Conservation (phyloP, 2,113 vertebrate species). For the Tringa solitaria region DNA sequence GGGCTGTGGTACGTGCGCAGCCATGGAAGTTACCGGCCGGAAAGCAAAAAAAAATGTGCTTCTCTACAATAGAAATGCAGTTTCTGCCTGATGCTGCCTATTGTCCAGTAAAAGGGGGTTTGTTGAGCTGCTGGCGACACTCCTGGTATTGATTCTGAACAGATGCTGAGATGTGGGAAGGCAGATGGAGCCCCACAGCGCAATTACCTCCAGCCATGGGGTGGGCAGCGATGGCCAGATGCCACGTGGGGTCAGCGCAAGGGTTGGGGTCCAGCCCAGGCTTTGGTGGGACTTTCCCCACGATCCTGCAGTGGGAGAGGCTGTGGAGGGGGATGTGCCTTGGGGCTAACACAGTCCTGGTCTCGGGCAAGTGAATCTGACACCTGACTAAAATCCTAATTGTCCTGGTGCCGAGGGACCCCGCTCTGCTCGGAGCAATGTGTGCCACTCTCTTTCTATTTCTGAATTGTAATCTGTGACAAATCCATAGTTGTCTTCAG, state of each 20-base stretch:
- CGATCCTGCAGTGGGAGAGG: background rate
- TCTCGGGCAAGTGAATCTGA: background rate
- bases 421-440: background rate
- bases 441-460: background rate
- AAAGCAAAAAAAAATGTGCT: background rate
- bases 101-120: background rate
- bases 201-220: background rate
- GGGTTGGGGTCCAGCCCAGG: background rate
- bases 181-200: slow-evolving; percentile 15
- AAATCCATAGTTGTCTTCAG: background rate
- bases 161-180: background rate
- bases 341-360: background rate
- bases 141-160: background rate
- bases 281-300: fast-evolving
- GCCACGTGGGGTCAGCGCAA: background rate
- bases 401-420: background rate
- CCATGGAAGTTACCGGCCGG: background rate
- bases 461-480: background rate
- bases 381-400: background rate
- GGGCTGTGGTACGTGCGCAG: background rate
- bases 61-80: background rate
- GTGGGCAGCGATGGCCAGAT: background rate
- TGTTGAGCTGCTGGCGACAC: background rate
- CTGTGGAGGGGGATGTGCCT: background rate
- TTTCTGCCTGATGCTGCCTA: background rate